Base-by-base conservation (phyloP, 53 echinoderm and acorn worm genomes). In the Hippasteria phrygiana region DNA sequence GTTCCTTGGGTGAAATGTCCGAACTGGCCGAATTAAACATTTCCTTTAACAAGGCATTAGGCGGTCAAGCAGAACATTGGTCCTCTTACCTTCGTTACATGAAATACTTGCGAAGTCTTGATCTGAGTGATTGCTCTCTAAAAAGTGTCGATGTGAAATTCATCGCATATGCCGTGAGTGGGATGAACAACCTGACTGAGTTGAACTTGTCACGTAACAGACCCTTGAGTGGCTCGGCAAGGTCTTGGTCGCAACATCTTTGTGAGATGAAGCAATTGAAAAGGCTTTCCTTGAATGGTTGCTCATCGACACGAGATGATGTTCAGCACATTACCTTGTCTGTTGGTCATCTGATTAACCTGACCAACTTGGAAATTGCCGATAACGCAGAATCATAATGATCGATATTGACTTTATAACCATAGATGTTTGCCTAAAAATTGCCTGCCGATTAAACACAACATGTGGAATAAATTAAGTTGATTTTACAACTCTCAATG, bases 221-320 rank as follows among this genome's bases (percentile, higher is more conserved):
- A 17, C 24, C 62, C 2, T 42, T 80, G 3, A 64, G 80, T 24
- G 80, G 64, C 24, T 39, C 80, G 16, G 80, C 80, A 4, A 11
- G 64, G 16, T 2, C 64, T 11, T 80, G 80, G 80, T 39, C 65
- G n/a, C 45, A 10, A 12, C 31, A 80, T 17, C 22, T 80, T 0
- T 31, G 3, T 4, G 63, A 14, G 20, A 63, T 80, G 80, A 62
- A 10, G 51, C 62, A 80, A 29, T 16, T 80, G 0, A 26, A 39
- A 64, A 63, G 22, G 7, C 64, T 80, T 4, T 14, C 41, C 8
- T 22, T 80, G 9, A 78, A 22, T 28, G 29, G 35, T 20, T 78
- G 78, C 38, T 78, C 78, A 78, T 22, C 55, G 55, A 32, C 31
- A 36, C 36, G 36, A 32, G 10, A 6, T 17, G 78, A 78, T 39